Evolutionary conservation across 2,113 vertebrate genomes (phyloP).

Genomic region (Micromys minutus): DNA sequence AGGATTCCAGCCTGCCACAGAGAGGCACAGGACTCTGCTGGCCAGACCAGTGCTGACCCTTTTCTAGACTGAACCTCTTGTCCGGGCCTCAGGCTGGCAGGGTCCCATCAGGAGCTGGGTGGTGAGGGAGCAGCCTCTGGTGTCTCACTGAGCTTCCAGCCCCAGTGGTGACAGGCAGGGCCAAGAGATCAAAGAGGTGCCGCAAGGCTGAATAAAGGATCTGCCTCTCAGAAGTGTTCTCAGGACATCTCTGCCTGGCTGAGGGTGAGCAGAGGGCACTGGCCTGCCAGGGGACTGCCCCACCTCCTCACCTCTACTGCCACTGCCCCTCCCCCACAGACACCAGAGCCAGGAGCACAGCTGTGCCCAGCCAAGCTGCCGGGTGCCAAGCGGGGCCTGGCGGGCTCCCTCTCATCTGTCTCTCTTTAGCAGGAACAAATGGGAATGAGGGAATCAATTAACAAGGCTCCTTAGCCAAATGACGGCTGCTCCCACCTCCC

Average conservation of each 20-base stretch:
- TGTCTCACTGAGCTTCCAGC: constrained; percentile 23
- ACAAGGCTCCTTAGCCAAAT: constrained; percentile 92
- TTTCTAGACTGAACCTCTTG: constrained; percentile 39
- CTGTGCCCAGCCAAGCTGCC: constrained; percentile 88
- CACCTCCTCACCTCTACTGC: constrained; percentile 50
- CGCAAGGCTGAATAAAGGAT: constrained; percentile 50
- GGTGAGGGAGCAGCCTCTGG: not conserved
- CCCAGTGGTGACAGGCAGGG: not conserved
- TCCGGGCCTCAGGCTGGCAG: constrained; percentile 37
- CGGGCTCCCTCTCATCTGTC: constrained; percentile 92
- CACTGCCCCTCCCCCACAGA: constrained; percentile 64
- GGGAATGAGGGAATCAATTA: constrained; percentile 97
- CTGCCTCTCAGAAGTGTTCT: not conserved
- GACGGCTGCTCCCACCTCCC: constrained; percentile 86
- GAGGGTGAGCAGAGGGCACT: not conserved
- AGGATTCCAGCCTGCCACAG: constrained; percentile 14
- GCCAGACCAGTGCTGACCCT: constrained; percentile 36
- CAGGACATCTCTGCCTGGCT: not conserved
- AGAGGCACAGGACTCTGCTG: not conserved
- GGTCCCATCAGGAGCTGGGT: not conserved
- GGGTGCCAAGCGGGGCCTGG: constrained; percentile 91
- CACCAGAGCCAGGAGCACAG: constrained; percentile 86
- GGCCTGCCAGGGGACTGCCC: not conserved
- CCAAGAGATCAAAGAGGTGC: constrained; percentile 51
- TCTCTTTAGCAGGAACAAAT: constrained; percentile 95